Base-by-base conservation (phyloP, 2,113 vertebrate genomes). In the Myotis davidii region DNA sequence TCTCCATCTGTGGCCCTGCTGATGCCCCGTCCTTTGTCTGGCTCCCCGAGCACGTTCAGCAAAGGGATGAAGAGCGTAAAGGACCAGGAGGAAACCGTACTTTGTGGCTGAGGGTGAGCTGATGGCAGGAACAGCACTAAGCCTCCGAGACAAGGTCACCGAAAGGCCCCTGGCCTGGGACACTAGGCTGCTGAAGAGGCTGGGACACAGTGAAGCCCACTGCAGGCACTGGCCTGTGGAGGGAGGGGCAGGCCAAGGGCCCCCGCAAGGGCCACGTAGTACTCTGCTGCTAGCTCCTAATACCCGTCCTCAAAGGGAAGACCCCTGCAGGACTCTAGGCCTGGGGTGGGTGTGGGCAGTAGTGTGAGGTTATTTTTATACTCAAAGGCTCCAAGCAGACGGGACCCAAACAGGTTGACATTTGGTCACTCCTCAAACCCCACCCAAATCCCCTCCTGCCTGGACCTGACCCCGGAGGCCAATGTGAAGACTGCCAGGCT, bases 321-420 rank as follows among this genome's bases (percentile, higher is more conserved):
- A 61, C 21, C n/a, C n/a, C 16, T 1, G 21, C 9, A 69, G 73
- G 37, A 45, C n/a, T 25, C n/a, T 23, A 8, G 42, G 34, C 21
- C 73, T 93, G 54, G 13, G 11, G 7, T 6, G 34, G 85, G 64
- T 13, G 9, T 9, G 29, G 10, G 65, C 29, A 45, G 16, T 16
- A 17, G 48, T 11, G 27, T 61, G 59, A 27, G 48, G 77, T 70
- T 83, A 76, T 87, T 96, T 96, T 90, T 94, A 90, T 69, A 79
- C 84, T 39, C 54, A 87, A 90, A 78, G 64, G 69, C 54, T 95
- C 76, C 56, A 72, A 23, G 72, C 79, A 94, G 69, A 93, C 9
- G 14, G 70, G 86, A 85, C 42, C 34, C 52, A 83, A 70, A 12
- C 37, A 85, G 83, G 90, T 52, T 92, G 92, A 65, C 64, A 73